Evolutionary conservation across 2,888 invertebrate species (phyloP).

Genomic region (Tenthredo notha): DNA sequence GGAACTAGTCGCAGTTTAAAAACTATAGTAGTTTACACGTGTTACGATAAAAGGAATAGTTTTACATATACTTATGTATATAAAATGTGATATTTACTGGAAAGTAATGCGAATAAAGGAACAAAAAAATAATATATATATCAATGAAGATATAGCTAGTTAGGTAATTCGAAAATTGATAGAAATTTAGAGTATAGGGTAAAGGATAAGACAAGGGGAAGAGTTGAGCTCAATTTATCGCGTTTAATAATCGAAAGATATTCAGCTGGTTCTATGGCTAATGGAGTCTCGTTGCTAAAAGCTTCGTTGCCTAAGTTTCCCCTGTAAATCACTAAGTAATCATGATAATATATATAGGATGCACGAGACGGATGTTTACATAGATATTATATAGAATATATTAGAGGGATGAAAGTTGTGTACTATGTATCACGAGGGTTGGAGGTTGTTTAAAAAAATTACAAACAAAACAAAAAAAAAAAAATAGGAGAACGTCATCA

Average conservation of each 20-base stretch:
- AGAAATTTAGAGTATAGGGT: not conserved
- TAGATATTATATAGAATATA: not conserved
- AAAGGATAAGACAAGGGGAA: not conserved
- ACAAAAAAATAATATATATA: not conserved
- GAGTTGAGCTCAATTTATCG: conserved; percentile 20
- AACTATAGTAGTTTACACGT: not conserved
- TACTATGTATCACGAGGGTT: not conserved
- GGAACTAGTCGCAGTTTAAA: not conserved
- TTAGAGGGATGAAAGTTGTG: not conserved
- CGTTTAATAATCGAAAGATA: conserved; percentile 26
- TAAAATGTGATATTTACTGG: not conserved
- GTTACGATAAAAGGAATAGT: not conserved
- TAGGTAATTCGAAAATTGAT: not conserved
- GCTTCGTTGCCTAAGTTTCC: conserved; percentile 28
- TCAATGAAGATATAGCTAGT: not conserved
- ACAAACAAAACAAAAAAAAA: not conserved
- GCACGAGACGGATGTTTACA: not conserved
- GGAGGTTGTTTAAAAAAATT: not conserved
- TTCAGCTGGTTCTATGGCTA: conserved; percentile 10
- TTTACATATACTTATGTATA: not conserved
- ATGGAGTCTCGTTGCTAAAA: conserved; percentile 33
- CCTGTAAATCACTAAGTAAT: conserved; percentile 23
- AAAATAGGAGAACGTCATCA: not conserved
- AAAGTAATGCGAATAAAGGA: not conserved
- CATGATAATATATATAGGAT: conserved; percentile 16